Evolutionary conservation across 2,888 invertebrate genomes (phyloP).

Genomic region (Epinotia demarniana): DNA sequence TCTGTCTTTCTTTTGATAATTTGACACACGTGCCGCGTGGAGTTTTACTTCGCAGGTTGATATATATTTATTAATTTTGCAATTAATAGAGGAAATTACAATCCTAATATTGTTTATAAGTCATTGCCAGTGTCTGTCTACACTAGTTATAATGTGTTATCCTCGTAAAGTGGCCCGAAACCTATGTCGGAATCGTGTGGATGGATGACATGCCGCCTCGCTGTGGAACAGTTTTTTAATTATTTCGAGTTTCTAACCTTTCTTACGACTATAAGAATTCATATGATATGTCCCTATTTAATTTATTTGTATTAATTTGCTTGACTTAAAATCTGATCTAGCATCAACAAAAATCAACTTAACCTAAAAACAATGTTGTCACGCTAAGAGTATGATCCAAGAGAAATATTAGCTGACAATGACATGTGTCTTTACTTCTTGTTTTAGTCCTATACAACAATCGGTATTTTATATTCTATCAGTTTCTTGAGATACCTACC

Average conservation of each 20-base stretch:
- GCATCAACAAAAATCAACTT: slow-evolving; percentile 23
- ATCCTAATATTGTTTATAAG: slow-evolving; percentile 52
- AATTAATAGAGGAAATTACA: slow-evolving; percentile 58
- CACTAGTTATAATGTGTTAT: slow-evolving; percentile 55
- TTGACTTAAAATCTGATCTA: neutral
- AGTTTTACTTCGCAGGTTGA: slow-evolving; percentile 82
- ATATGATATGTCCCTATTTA: neutral
- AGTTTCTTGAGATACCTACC: neutral
- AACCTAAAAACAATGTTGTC: slow-evolving; percentile 48
- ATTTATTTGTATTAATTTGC: neutral
- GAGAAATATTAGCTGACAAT: neutral
- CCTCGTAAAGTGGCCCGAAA: slow-evolving; percentile 62
- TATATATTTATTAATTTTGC: slow-evolving; percentile 64
- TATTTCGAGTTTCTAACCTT: neutral
- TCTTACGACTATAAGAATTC: neutral
- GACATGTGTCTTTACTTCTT: neutral
- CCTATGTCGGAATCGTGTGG: slow-evolving; percentile 46
- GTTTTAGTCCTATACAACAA: neutral
- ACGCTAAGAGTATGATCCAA: neutral
- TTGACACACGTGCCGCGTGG: slow-evolving; percentile 85
- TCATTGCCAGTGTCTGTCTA: slow-evolving; percentile 60
- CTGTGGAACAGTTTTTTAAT: slow-evolving; percentile 51
- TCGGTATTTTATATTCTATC: neutral
- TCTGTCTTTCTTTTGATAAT: slow-evolving; percentile 78
- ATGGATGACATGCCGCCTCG: slow-evolving; percentile 65